Conservation (phyloP, 2,113 vertebrate species). For the Vimba vimba region DNA sequence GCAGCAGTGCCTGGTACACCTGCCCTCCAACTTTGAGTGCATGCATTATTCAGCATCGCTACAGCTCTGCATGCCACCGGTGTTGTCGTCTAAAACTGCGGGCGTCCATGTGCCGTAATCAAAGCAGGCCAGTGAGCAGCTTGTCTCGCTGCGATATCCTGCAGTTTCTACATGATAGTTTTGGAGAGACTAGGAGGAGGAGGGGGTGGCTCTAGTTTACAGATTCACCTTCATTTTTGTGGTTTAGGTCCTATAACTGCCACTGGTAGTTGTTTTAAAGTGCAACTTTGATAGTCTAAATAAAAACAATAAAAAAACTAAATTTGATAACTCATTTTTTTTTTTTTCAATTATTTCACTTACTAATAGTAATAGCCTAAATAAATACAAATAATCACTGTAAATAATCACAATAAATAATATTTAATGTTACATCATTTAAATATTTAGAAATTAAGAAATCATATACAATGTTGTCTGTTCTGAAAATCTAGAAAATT, state of each 20-base stretch:
- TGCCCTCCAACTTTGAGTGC: slow-evolving; percentile 32
- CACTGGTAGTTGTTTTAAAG: background rate
- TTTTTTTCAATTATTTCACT: background rate
- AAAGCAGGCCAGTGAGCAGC: slow-evolving; percentile 38
- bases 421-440: background rate
- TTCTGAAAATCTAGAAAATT: background rate
- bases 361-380: too few species aligned
- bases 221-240: slow-evolving; percentile 7
- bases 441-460: background rate
- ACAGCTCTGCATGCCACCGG: slow-evolving; percentile 31
- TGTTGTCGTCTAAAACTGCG: slow-evolving; percentile 45
- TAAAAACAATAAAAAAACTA: background rate
- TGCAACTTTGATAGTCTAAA: background rate
- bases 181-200: slow-evolving; percentile 10
- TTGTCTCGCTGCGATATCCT: slow-evolving; percentile 32
- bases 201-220: background rate
- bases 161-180: slow-evolving; percentile 43
- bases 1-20: slow-evolving; percentile 27
- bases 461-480: background rate
- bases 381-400: background rate
- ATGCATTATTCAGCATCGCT: slow-evolving; percentile 56
- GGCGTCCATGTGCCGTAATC: slow-evolving; percentile 50
- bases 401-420: background rate
- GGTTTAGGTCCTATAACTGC: background rate
- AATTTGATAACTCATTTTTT: too few species aligned